Conservation (phyloP, 2,113 vertebrate genomes). For the Cottus gobio region DNA sequence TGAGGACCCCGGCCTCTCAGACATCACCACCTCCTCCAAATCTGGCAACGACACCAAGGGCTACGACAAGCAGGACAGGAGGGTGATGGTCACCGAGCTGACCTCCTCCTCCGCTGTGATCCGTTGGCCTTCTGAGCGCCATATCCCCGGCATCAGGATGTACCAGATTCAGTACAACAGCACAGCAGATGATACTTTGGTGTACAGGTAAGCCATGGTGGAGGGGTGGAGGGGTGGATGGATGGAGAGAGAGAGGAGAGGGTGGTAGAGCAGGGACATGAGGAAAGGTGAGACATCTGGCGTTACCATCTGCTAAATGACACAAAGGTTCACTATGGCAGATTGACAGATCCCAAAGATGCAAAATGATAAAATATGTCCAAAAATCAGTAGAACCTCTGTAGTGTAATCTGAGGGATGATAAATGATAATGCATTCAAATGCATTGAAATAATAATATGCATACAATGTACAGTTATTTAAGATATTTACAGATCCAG, state of each 20-base stretch:
- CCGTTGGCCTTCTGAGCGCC: conserved; percentile 90
- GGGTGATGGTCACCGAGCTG: conserved; percentile 86
- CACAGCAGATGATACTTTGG: conserved; percentile 90
- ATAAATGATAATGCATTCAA: conserved; percentile 5
- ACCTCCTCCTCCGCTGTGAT: conserved; percentile 90
- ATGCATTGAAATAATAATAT: neutral
- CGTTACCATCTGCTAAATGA: conserved; percentile 68
- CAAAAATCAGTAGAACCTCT: conserved; percentile 41
- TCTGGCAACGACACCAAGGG: conserved; percentile 87
- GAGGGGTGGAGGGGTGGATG: neutral
- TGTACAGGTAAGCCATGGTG: conserved; percentile 89
- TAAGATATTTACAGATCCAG: conserved; percentile 11
- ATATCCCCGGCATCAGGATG: conserved; percentile 92
- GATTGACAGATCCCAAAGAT: conserved; percentile 51
- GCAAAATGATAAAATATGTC: conserved; percentile 45
- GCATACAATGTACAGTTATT: neutral
- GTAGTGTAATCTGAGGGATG: neutral
- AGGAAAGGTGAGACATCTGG: conserved; percentile 68
- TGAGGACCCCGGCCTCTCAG: conserved; percentile 89
- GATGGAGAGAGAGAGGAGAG: neutral
- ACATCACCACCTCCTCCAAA: conserved; percentile 91
- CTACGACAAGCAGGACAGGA: conserved; percentile 87
- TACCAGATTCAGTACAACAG: conserved; percentile 98
- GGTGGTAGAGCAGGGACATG: conserved; percentile 28
- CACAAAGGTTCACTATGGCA: conserved; percentile 28